phyloP scores from a whole-genome alignment of 2,113 vertebrate genomes.

The Setophaga coronata region DNA sequence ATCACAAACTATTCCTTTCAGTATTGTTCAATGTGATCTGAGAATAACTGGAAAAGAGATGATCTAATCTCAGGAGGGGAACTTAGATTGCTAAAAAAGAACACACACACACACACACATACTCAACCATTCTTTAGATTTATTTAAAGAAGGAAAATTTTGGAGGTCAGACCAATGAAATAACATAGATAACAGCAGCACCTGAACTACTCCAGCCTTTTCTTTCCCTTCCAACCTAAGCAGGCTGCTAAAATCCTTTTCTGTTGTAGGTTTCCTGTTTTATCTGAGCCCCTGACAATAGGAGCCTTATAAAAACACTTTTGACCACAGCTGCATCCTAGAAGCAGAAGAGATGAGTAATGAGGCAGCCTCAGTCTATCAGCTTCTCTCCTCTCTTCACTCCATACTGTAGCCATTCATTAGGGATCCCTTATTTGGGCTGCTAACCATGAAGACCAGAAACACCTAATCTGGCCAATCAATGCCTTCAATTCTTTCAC shows the following conservation, averaged over 20 bases:
- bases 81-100: background rate
- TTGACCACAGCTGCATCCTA: background rate
- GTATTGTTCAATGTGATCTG: background rate
- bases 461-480: background rate
- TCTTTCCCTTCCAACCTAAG: background rate
- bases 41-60: background rate
- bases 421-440: background rate
- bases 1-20: background rate
- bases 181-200: background rate
- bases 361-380: background rate
- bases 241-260: background rate
- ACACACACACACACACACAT: fast-evolving
- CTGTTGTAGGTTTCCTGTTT: background rate
- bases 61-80: background rate
- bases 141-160: background rate
- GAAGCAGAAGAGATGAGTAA: background rate
- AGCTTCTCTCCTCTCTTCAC: background rate
- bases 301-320: background rate
- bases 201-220: background rate
- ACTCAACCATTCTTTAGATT: background rate
- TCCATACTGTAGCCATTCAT: background rate
- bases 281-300: background rate
- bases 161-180: background rate
- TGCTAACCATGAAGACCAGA: background rate
- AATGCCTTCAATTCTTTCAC: background rate